Conservation (phyloP, 2,888 invertebrate species). For the Balanococcus diminutus region DNA sequence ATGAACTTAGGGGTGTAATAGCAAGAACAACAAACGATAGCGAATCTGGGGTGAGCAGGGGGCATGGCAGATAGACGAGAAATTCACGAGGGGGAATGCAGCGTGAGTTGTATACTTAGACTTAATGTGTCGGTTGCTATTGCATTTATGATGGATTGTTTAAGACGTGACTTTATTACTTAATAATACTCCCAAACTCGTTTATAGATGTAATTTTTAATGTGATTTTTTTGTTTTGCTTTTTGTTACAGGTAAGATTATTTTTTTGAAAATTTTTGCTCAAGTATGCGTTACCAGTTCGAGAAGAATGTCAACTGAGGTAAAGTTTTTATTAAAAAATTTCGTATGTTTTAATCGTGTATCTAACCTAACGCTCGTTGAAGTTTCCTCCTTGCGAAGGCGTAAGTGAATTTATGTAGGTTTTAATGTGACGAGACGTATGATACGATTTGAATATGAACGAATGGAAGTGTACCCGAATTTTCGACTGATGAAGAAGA, state of each 20-base stretch:
- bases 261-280: background rate
- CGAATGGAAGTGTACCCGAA: background rate
- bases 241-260: background rate
- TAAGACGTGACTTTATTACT: background rate
- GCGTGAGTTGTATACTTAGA: background rate
- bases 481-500: too few species aligned
- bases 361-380: too few species aligned
- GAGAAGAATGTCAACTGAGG: too few species aligned
- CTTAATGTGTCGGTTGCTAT: too few species aligned
- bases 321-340: too few species aligned
- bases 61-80: background rate
- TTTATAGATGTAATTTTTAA: background rate
- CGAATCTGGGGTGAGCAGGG: too few species aligned
- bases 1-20: background rate
- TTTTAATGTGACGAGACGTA: background rate
- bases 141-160: background rate
- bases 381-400: too few species aligned
- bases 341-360: background rate
- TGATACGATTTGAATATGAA: background rate
- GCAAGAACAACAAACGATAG: too few species aligned
- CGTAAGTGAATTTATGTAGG: background rate
- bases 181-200: background rate
- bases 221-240: background rate
- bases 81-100: background rate
- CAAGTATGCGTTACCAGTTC: background rate